Evolutionary conservation across 1,140 invertebrate genomes (phyloP), one percentile per base, ranked within the genome.

Genomic region (Sycophaga agraensis): DNA sequence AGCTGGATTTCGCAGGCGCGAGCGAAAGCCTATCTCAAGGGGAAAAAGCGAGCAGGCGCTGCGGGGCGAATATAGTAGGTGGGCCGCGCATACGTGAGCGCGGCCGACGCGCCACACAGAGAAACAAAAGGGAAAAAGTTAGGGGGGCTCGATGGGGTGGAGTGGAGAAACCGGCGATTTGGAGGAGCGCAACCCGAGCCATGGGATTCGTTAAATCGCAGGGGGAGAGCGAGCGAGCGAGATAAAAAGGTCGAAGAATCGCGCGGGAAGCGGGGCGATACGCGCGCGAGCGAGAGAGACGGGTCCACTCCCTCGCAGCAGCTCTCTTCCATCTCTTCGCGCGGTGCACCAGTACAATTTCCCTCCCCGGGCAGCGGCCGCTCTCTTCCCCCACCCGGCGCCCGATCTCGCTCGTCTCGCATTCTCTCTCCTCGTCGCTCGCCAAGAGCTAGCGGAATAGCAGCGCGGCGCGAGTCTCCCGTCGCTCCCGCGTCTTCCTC

Each of bases 191-290:
- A 12, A 37, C 16, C 49, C 49, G 58, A 60, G 59, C 63, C 43
- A 24, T 53, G 70, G 66, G 71, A 71, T 71, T 70, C 66, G 70
- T 69, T 68, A 71, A 70, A 70, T 70, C 66, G 63, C 62, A 59
- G 53, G 65, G 66, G 65, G 66, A 68, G 66, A 3, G 17, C 58
- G 63, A 61, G 37, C 19, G 43, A 59, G 56, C n/a, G 50, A 46
- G 59, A 60, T 26, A 40, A 49, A 59, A 59, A 50, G 11, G 11
- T 4, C 21, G 40, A 22, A n/a, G 43, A 35, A 17, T 11, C 17
- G 37, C 21, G 48, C n/a, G 40, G 17, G n/a, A 12, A 11, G n/a
- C n/a, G 4, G 3, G n/a, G 8, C n/a, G n/a, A n/a, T n/a, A n/a
- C n/a, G n/a, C n/a, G n/a, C 12, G 43, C 34, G 43, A 26, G 28